Conservation (phyloP, 2,797 vertebrate genomes). For the Merluccius polli region DNA sequence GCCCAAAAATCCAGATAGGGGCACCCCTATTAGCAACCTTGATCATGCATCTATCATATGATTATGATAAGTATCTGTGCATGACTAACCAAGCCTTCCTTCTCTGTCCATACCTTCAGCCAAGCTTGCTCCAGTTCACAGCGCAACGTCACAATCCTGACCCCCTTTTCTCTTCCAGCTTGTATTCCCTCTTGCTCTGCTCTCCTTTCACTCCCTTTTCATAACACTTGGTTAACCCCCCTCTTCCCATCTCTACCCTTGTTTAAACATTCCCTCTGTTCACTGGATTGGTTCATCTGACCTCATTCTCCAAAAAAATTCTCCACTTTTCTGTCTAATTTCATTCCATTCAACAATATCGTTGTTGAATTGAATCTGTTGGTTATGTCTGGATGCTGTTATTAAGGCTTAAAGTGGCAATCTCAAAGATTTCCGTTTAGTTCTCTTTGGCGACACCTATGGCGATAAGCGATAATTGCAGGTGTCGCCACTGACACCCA, state of each 20-base stretch:
- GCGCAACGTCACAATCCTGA: conserved; percentile 41
- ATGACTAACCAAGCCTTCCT: conserved; percentile 15
- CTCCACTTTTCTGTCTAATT: background rate
- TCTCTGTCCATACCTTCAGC: conserved; percentile 37
- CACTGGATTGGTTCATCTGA: conserved; percentile 27
- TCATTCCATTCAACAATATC: conserved; percentile 17
- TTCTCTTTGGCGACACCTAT: too few species aligned
- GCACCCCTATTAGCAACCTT: conserved; percentile 12
- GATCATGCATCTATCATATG: conserved; percentile 15
- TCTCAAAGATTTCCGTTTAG: too few species aligned
- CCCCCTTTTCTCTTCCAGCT: conserved; percentile 44
- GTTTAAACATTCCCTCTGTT: conserved; percentile 28
- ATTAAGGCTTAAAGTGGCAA: background rate
- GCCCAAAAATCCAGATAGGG: too few species aligned
- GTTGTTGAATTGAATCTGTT: too few species aligned
- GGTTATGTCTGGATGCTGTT: conserved; percentile 29
- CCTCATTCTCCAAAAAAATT: conserved; percentile 9
- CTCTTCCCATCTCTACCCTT: conserved; percentile 1
- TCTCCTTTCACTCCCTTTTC: conserved; percentile 19
- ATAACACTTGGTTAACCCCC: conserved; percentile 6
- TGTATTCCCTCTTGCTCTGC: conserved; percentile 23
- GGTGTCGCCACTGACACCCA: too few species aligned
- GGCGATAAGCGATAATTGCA: too few species aligned
- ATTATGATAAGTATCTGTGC: conserved; percentile 15
- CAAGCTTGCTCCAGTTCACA: conserved; percentile 29